Percentiles rank a stretch among this genome's conserved stretches.
Conservation (phyloP, 2,797 vertebrate species). For the Onychomys torridus region DNA sequence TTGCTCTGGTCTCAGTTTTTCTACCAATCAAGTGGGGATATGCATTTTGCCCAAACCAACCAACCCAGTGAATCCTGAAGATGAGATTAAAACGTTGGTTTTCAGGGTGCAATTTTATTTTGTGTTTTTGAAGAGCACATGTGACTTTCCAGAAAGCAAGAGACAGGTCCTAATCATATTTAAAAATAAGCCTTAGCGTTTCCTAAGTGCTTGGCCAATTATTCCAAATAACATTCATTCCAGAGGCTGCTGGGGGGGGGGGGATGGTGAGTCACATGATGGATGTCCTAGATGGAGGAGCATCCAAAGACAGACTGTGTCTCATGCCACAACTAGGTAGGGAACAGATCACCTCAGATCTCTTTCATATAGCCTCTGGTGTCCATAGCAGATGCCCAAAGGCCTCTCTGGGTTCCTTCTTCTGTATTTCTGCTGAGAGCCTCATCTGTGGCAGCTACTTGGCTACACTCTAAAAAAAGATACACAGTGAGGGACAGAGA, state of each 20-base stretch:
- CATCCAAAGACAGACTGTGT: background rate
- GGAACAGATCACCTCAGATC: background rate
- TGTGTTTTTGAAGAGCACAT: constrained; percentile 46
- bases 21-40: background rate
- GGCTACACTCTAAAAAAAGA: background rate
- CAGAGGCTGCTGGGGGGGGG: constrained; percentile 72
- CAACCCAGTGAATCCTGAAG: constrained; percentile 48
- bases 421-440: background rate
- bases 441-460: background rate
- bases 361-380: background rate
- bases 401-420: background rate
- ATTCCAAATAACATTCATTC: constrained; percentile 78
- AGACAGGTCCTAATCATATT: constrained; percentile 77
- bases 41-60: background rate
- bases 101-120: constrained; percentile 44
- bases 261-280: constrained; percentile 38
- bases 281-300: constrained; percentile 6
- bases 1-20: constrained; percentile 36
- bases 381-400: background rate
- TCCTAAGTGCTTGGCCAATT: constrained; percentile 78
- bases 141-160: constrained; percentile 74
- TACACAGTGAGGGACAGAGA: background rate
- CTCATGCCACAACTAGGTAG: background rate
- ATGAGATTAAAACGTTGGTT: constrained; percentile 44
- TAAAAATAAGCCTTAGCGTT: constrained; percentile 81